phyloP scores from a whole-genome alignment of 1,140 invertebrate species.

The Arion vulgaris region DNA sequence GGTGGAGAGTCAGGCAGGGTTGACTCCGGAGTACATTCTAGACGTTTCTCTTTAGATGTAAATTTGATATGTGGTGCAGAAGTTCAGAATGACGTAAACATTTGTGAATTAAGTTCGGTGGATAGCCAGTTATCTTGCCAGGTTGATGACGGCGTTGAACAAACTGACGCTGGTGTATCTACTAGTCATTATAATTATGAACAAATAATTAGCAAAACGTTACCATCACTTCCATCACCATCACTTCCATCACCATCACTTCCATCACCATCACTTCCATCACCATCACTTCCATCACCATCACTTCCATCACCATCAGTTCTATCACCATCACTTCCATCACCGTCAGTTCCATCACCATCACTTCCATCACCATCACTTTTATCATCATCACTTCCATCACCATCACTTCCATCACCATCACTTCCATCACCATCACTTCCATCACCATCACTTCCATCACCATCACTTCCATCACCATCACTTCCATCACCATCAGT shows the following conservation, averaged over 20 bases:
- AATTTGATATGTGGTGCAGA: neutral
- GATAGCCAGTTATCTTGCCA: neutral
- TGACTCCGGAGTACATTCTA: neutral
- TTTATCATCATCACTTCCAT: neutral
- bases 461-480: neutral
- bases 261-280: neutral
- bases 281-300: neutral
- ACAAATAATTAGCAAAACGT: neutral
- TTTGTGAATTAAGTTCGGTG: neutral
- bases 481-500: conserved; percentile 3
- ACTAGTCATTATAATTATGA: neutral
- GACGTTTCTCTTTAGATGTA: neutral
- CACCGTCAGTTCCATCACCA: neutral
- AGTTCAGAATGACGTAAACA: neutral
- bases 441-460: conserved; percentile 4
- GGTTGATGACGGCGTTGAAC: neutral
- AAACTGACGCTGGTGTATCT: neutral
- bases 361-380: too few relatives aligned
- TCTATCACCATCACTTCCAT: neutral
- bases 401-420: conserved; percentile 5
- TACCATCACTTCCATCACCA: neutral
- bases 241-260: neutral
- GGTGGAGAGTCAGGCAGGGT: too few relatives aligned
- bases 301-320: neutral
- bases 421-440: neutral